These are phyloP conservation scores for Laterallus jamaicensis DNA, from an alignment of 2,113 vertebrate genomes.

Conservation along the genomic window DNA sequence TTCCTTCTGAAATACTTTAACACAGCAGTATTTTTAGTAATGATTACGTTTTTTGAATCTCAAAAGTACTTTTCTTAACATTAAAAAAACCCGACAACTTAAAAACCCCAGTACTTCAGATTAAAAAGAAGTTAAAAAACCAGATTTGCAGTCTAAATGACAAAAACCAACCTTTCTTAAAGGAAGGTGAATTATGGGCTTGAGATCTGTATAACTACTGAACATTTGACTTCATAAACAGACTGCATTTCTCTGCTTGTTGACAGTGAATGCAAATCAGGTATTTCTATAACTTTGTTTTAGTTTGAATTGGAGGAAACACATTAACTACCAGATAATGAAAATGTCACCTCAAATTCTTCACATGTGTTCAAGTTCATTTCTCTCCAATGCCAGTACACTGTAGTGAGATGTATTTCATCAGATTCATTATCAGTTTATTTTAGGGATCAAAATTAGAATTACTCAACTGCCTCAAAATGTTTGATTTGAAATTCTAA, in stretches of 20 bases:
- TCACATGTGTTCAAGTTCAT: background rate
- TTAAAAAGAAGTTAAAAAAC: background rate
- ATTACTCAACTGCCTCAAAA: background rate
- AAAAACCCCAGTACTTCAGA: too few species aligned
- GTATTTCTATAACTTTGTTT: background rate
- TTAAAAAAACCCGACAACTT: background rate
- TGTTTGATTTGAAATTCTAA: conserved; percentile 28
- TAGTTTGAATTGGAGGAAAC: background rate
- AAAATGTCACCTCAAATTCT: conserved; percentile 14
- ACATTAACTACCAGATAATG: background rate
- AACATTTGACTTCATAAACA: background rate
- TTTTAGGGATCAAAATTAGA: conserved; percentile 18
- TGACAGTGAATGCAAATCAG: background rate
- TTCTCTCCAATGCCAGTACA: background rate
- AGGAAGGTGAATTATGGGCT: rapidly evolving
- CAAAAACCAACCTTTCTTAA: background rate
- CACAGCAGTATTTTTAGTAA: background rate
- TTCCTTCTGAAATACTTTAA: background rate
- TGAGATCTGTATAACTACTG: background rate
- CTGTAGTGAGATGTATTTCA: background rate
- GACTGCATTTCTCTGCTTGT: background rate
- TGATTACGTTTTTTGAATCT: background rate
- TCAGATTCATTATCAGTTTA: conserved; percentile 20
- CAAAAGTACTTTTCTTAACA: background rate
- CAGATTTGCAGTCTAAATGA: background rate